These are phyloP conservation scores for Drosophila paulistorum DNA, from an alignment of 1,140 invertebrate species.

Conservation along the genomic window DNA sequence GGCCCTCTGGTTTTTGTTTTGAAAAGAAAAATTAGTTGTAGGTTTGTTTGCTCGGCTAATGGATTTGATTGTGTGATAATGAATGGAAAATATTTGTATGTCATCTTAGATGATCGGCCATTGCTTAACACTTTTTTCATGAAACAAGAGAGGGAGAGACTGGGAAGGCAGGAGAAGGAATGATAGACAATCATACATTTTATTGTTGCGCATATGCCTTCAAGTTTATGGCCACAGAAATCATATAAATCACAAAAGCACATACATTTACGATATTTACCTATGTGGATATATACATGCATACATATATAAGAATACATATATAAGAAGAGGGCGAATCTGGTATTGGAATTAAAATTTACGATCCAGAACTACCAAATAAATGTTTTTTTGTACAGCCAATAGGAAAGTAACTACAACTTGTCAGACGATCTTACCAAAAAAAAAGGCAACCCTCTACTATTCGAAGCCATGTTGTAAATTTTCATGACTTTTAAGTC, in stretches of 20 bases:
- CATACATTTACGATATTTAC: slow-evolving; percentile 54
- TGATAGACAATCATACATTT: slow-evolving; percentile 38
- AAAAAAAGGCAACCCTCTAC: slow-evolving; percentile 37
- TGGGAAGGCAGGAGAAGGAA: neutral
- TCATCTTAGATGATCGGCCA: slow-evolving; percentile 35
- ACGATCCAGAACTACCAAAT: slow-evolving; percentile 67
- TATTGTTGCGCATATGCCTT: slow-evolving; percentile 51
- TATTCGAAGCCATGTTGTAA: slow-evolving; percentile 70
- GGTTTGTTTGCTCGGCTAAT: slow-evolving; percentile 56
- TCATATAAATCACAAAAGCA: slow-evolving; percentile 78
- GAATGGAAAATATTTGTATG: slow-evolving; percentile 55
- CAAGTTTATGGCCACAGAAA: slow-evolving; percentile 66
- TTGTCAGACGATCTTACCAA: slow-evolving; percentile 59
- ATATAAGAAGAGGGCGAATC: slow-evolving; percentile 51
- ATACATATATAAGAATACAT: neutral
- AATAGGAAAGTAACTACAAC: slow-evolving; percentile 61
- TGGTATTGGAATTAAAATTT: slow-evolving; percentile 66
- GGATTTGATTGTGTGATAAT: slow-evolving; percentile 81
- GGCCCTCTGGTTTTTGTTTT: too few species aligned
- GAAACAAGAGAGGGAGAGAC: slow-evolving; percentile 45
- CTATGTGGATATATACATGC: neutral
- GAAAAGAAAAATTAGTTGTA: slow-evolving; percentile 40
- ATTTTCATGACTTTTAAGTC: slow-evolving; percentile 79
- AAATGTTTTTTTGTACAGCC: slow-evolving; percentile 49
- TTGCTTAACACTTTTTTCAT: slow-evolving; percentile 58